Conservation (phyloP, 2,888 invertebrate species). For the Papilio demoleus region DNA sequence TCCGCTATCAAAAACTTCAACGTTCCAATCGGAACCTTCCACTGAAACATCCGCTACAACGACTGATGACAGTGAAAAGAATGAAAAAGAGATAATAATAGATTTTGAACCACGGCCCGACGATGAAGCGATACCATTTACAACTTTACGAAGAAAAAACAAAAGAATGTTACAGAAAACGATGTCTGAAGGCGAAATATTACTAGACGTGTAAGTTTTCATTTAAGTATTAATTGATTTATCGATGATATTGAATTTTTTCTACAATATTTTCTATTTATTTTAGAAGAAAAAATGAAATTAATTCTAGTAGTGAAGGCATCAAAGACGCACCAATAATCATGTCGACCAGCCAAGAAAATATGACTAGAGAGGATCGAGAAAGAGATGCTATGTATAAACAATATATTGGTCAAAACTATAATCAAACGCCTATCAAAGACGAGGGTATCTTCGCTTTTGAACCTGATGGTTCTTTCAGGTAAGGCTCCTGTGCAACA, state of each 20-base stretch:
- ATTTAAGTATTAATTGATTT: background rate
- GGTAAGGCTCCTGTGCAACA: constrained; percentile 56
- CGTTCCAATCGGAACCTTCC: constrained; percentile 81
- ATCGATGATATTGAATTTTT: background rate
- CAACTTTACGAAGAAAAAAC: constrained; percentile 78
- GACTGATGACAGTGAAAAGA: constrained; percentile 83
- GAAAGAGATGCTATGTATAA: constrained; percentile 75
- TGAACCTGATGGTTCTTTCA: constrained; percentile 79
- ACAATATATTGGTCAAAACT: constrained; percentile 75
- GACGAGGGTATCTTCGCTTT: constrained; percentile 84
- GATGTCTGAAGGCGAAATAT: constrained; percentile 91
- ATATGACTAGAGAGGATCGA: constrained; percentile 80
- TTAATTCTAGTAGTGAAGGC: constrained; percentile 74
- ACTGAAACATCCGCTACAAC: constrained; percentile 80
- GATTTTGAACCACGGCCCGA: constrained; percentile 92
- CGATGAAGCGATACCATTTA: constrained; percentile 85
- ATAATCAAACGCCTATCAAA: constrained; percentile 83
- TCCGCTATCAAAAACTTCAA: constrained; percentile 77
- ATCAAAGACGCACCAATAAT: constrained; percentile 77
- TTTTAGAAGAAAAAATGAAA: constrained; percentile 77
- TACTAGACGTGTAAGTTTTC: constrained; percentile 82
- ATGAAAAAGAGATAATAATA: constrained; percentile 92
- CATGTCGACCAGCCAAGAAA: constrained; percentile 86
- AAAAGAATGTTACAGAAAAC: constrained; percentile 87
- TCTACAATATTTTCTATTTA: constrained; percentile 4